Percentiles rank a stretch among this genome's conserved stretches.
These are phyloP conservation scores for Stomatorhinus walkeri DNA, from an alignment of 2,797 vertebrate species.

Conservation along the genomic window DNA sequence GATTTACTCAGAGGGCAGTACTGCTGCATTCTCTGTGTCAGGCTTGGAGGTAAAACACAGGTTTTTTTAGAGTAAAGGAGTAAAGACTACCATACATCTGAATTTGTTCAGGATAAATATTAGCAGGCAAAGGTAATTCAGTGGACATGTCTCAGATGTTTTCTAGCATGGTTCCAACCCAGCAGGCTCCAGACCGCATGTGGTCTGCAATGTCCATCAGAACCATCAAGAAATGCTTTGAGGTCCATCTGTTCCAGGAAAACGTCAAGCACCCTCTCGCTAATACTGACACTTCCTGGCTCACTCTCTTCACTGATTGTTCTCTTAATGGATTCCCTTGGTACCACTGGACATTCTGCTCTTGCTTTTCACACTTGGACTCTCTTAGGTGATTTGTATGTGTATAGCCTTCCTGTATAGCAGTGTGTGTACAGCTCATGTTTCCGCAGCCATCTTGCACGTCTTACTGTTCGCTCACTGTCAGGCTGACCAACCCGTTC, in stretches of 20 bases:
- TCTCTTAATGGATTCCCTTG: neutral
- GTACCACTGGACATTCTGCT: neutral
- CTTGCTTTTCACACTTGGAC: neutral
- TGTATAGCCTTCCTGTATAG: neutral
- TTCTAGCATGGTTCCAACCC: neutral
- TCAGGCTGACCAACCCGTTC: neutral
- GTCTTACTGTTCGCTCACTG: neutral
- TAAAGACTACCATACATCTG: neutral
- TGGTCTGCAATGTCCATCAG: neutral
- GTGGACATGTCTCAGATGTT: neutral
- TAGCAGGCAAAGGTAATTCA: neutral
- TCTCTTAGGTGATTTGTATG: neutral
- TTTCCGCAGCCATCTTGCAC: neutral
- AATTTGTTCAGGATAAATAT: neutral
- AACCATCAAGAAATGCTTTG: neutral
- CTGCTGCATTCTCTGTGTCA: neutral
- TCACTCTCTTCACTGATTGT: neutral
- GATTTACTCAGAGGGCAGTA: neutral
- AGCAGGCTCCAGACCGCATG: neutral
- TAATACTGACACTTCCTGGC: neutral
- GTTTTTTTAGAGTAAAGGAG: neutral
- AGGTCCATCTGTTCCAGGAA: neutral
- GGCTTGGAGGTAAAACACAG: neutral
- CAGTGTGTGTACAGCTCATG: neutral
- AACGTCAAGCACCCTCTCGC: neutral